phyloP scores from a whole-genome alignment of 2,113 vertebrate genomes.

The rat (Rattus norvegicus) region DNA sequence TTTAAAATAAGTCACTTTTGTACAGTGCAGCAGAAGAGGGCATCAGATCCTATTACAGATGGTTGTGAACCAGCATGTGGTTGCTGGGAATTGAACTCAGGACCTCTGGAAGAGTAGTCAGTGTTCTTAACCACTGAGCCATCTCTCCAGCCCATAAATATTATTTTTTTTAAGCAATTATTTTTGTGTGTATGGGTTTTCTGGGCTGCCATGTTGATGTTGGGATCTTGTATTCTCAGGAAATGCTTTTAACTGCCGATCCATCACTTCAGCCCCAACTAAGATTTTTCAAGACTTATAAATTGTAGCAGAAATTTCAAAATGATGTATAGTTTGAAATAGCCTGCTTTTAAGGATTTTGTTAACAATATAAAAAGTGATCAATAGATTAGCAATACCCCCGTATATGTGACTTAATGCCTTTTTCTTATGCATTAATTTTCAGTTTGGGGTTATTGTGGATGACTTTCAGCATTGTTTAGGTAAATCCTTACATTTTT shows the following conservation, averaged over 20 bases:
- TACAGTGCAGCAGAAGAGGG: too few relatives aligned
- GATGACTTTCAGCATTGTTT: not conserved
- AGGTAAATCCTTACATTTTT: slow-evolving; percentile 32
- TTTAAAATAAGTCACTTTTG: not conserved
- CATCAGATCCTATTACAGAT: too few relatives aligned
- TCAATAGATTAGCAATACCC: not conserved
- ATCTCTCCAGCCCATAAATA: too few relatives aligned
- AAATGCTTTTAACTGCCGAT: not conserved
- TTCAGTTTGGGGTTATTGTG: not conserved
- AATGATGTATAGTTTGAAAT: slow-evolving; percentile 13
- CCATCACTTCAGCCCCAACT: not conserved
- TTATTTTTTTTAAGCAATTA: not conserved
- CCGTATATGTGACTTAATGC: not conserved
- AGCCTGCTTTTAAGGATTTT: slow-evolving; percentile 26
- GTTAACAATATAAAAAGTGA: not conserved
- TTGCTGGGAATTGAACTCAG: too few relatives aligned
- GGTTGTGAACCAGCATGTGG: too few relatives aligned
- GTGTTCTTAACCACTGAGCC: too few relatives aligned
- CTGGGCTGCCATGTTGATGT: not conserved
- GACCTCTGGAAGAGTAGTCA: too few relatives aligned
- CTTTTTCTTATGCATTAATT: not conserved
- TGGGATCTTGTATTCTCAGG: not conserved
- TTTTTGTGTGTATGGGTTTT: not conserved
- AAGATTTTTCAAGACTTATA: slow-evolving; percentile 40
- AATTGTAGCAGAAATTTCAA: not conserved